These are phyloP conservation scores for Chroicocephalus ridibundus DNA, from an alignment of 2,113 vertebrate genomes.

Conservation along the genomic window DNA sequence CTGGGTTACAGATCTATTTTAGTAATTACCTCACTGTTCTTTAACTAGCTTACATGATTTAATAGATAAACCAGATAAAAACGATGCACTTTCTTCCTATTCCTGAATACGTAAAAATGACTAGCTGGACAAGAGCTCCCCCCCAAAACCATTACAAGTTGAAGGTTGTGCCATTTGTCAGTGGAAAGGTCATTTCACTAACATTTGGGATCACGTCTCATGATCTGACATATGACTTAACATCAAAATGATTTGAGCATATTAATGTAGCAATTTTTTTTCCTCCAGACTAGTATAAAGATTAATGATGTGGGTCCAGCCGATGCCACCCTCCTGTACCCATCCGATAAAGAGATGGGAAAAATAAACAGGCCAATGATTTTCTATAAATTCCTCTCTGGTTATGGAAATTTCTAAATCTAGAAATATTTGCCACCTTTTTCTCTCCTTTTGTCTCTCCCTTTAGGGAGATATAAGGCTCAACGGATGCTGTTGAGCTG, in stretches of 20 bases:
- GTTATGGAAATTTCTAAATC: not conserved
- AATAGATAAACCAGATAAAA: not conserved
- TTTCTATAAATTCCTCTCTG: not conserved
- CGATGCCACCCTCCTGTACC: not conserved
- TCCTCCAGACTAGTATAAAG: not conserved
- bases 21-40: not conserved
- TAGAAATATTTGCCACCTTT: not conserved
- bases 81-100: not conserved
- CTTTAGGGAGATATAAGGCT: not conserved
- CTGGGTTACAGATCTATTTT: not conserved
- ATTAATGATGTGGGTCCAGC: not conserved
- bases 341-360: not conserved
- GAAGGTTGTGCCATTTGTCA: constrained; percentile 34
- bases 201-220: not conserved
- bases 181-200: constrained; percentile 45
- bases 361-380: not conserved
- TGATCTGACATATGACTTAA: constrained; percentile 11
- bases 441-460: not conserved
- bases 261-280: not conserved
- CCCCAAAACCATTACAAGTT: not conserved
- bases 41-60: not conserved
- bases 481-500: not conserved
- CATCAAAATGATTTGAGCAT: not conserved
- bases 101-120: not conserved
- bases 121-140: not conserved